phyloP scores from a whole-genome alignment of 2,888 invertebrate species.

The Eueremaeus valkanovi region DNA sequence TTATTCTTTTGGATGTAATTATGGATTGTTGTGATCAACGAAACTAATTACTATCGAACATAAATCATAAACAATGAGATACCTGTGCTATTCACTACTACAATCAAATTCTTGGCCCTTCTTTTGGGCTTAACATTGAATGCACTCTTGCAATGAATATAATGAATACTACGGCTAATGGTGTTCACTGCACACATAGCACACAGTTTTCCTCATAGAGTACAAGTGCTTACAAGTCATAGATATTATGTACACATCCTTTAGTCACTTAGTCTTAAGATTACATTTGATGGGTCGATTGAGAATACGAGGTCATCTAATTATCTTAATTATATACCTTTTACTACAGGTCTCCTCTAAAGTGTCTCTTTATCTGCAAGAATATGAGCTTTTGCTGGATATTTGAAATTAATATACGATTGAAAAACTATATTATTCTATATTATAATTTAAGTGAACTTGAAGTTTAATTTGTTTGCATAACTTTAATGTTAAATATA shows the following conservation, averaged over 20 bases:
- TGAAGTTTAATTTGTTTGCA: background rate
- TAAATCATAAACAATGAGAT: constrained; percentile 35
- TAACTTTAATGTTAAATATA: background rate
- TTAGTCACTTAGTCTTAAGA: background rate
- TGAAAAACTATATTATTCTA: background rate
- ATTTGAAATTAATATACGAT: background rate
- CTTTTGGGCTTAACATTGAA: background rate
- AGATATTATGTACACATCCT: background rate
- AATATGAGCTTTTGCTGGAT: background rate
- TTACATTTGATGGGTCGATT: background rate
- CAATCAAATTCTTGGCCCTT: background rate
- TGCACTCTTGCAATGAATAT: background rate
- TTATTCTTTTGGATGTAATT: constrained; percentile 25
- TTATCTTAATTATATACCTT: constrained; percentile 29
- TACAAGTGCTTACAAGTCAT: no score
- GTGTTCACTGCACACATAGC: background rate
- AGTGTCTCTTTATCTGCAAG: background rate
- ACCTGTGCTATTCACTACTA: background rate
- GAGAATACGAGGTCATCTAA: constrained; percentile 18
- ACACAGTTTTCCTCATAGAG: no score
- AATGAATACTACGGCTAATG: constrained; percentile 10
- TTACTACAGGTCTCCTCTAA: background rate
- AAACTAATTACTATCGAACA: constrained; percentile 25
- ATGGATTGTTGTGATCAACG: constrained; percentile 27
- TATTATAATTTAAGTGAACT: background rate